Evolutionary conservation across 2,888 invertebrate species (phyloP).

Genomic region (Coleophora deauratella): DNA sequence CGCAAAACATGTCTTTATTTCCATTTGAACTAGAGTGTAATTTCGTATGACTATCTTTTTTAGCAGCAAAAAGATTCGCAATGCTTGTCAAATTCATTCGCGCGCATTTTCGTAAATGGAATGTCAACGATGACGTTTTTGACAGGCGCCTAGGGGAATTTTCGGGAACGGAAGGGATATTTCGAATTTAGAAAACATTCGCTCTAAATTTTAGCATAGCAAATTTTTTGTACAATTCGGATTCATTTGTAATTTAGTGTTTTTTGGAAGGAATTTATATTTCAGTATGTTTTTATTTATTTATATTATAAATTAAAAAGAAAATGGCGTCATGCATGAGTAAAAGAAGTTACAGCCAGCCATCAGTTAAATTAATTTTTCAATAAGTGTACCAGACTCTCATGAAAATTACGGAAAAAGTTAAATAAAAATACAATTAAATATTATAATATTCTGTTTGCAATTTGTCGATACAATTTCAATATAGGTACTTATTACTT

Average conservation of each 20-base stretch:
- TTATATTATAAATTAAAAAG: too few relatives aligned
- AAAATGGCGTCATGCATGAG: too few relatives aligned
- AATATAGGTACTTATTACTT: too few relatives aligned
- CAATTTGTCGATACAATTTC: too few relatives aligned
- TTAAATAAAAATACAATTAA: too few relatives aligned
- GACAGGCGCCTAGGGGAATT: slow-evolving; percentile 24
- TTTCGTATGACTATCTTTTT: neutral
- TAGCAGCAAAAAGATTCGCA: slow-evolving; percentile 14
- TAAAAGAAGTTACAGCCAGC: too few relatives aligned
- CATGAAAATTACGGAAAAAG: too few relatives aligned
- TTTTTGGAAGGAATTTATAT: neutral
- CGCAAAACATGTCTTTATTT: neutral
- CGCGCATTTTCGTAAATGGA: slow-evolving; percentile 33
- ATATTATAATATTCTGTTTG: too few relatives aligned
- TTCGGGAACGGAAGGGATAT: neutral
- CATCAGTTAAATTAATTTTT: too few relatives aligned
- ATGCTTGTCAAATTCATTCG: slow-evolving; percentile 21
- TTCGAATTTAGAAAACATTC: neutral
- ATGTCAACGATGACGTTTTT: slow-evolving; percentile 41
- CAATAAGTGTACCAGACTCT: too few relatives aligned
- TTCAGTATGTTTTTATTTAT: too few relatives aligned
- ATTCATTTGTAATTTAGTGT: neutral
- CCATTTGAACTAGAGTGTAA: slow-evolving; percentile 3
- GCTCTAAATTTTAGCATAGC: neutral
- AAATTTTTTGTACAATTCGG: too few relatives aligned